Evolutionary conservation across 2,797 vertebrate genomes (phyloP).

Genomic region (Myotis planiceps): DNA sequence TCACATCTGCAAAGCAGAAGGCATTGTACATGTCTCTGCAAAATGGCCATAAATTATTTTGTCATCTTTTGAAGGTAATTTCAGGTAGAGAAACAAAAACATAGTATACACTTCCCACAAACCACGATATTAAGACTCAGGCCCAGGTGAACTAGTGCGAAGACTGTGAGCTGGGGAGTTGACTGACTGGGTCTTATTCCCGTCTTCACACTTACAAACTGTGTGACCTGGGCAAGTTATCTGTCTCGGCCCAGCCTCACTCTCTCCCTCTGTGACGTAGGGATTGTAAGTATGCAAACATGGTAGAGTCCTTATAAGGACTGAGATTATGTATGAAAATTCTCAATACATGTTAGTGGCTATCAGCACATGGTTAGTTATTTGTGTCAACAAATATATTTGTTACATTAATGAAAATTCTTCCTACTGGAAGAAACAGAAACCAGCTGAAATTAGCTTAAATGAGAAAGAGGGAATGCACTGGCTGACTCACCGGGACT

Average conservation of each 20-base stretch:
- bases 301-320: not conserved
- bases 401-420: not conserved
- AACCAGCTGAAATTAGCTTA: not conserved
- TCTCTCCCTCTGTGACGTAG: not conserved
- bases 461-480: not conserved
- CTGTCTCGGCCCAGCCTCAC: not conserved
- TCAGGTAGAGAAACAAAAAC: not conserved
- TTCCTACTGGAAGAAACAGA: not conserved
- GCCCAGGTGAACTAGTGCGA: not conserved
- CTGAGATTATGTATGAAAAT: not conserved
- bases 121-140: not conserved
- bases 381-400: not conserved
- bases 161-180: not conserved
- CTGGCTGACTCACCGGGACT: not conserved
- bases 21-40: not conserved
- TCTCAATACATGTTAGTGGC: not conserved
- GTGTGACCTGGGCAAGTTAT: not conserved
- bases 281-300: too few relatives aligned
- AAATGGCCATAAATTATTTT: not conserved
- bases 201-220: not conserved
- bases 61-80: not conserved
- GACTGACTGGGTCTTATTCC: not conserved
- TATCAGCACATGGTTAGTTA: not conserved
- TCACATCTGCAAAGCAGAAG: not conserved
- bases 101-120: not conserved